Conservation (phyloP, 2,888 invertebrate genomes). For the Hesperia comma region DNA sequence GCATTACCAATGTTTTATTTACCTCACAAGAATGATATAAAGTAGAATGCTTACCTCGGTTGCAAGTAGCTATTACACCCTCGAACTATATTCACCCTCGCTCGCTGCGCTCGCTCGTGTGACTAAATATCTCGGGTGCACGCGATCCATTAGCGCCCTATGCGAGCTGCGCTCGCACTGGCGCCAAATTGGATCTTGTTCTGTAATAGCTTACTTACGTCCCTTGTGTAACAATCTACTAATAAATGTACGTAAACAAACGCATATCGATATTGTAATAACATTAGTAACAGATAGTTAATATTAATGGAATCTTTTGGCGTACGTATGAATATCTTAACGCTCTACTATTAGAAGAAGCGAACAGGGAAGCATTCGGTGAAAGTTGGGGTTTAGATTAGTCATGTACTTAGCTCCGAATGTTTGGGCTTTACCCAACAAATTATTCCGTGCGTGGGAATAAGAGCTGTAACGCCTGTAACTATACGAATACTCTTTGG, state of each 20-base stretch:
- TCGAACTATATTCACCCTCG: too few species aligned
- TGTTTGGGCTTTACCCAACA: conserved; percentile 37
- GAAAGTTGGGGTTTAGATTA: conserved; percentile 36
- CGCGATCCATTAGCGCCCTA: too few species aligned
- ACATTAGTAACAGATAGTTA: conserved; percentile 17
- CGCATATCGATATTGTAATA: not conserved
- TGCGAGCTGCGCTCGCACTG: too few species aligned
- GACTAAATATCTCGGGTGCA: too few species aligned
- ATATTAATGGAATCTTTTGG: conserved; percentile 34
- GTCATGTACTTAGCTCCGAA: conserved; percentile 37
- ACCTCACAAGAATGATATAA: too few species aligned
- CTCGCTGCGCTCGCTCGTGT: too few species aligned
- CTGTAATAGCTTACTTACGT: too few species aligned
- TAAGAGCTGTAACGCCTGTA: conserved; percentile 10
- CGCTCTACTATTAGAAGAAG: conserved; percentile 14
- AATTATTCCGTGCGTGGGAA: conserved; percentile 35
- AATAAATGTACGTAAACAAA: not conserved
- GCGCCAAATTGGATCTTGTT: too few species aligned
- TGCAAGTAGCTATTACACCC: too few species aligned
- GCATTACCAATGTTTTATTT: too few species aligned
- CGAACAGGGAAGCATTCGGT: conserved; percentile 27
- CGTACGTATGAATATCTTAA: conserved; percentile 35
- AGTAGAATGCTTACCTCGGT: too few species aligned
- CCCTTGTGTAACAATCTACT: too few species aligned
- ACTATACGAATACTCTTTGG: conserved; percentile 17